phyloP scores from a whole-genome alignment of 2,888 invertebrate genomes.

The Nomada hirtipes region DNA sequence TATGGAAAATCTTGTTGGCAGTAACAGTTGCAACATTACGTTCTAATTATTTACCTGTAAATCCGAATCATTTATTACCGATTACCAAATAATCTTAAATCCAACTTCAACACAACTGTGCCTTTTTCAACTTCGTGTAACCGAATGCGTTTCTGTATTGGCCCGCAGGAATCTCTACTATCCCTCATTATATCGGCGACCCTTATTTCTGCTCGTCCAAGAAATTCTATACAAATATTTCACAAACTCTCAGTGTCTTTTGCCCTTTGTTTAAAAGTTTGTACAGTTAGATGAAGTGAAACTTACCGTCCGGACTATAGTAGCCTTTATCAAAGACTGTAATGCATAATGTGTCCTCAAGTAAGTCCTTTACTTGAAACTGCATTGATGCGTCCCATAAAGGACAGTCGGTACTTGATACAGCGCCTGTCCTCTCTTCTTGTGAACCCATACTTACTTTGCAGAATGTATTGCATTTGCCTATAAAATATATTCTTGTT shows the following conservation, averaged over 20 bases:
- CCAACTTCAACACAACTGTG: conserved; percentile 89
- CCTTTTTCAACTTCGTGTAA: conserved; percentile 90
- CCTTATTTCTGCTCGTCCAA: conserved; percentile 89
- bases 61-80: conserved; percentile 52
- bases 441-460: conserved; percentile 90
- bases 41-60: neutral
- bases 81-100: conserved; percentile 87
- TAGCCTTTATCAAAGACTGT: conserved; percentile 90
- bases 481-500: conserved; percentile 79
- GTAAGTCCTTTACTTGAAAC: conserved; percentile 89
- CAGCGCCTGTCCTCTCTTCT: conserved; percentile 88
- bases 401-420: conserved; percentile 86
- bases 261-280: no score
- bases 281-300: neutral
- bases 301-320: conserved; percentile 90
- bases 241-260: neutral
- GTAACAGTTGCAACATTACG: conserved; percentile 10
- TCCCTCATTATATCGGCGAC: conserved; percentile 88
- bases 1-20: conserved; percentile 28
- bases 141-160: conserved; percentile 88
- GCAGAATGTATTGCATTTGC: conserved; percentile 90
- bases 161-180: conserved; percentile 86
- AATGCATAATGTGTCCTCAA: conserved; percentile 89
- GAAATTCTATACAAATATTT: conserved; percentile 86
- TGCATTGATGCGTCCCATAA: conserved; percentile 92